phyloP scores from a whole-genome alignment of 2,797 vertebrate species.

The Gymnoscopelus braueri region DNA sequence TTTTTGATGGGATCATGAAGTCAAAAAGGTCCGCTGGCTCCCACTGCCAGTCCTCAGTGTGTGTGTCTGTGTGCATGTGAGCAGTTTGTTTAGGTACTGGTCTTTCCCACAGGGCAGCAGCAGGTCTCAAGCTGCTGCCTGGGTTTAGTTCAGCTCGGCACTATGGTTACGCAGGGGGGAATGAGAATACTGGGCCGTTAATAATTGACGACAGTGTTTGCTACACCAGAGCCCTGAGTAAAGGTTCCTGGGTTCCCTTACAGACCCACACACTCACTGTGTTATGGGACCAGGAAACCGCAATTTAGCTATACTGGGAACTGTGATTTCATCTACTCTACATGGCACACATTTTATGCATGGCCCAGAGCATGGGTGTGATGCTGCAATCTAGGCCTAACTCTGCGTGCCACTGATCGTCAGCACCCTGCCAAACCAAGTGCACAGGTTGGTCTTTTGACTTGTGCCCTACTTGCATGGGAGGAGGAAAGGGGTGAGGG shows the following conservation, averaged over 20 bases:
- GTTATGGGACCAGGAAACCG: constrained; percentile 50
- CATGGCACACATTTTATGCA: constrained; percentile 21
- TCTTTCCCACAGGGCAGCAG: constrained; percentile 56
- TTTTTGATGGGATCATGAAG: constrained; percentile 8
- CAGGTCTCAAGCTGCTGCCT: constrained; percentile 58
- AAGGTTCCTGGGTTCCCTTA: constrained; percentile 62
- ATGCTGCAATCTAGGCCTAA: not conserved
- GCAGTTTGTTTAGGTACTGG: constrained; percentile 27
- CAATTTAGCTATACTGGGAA: constrained; percentile 19
- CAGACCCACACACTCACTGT: constrained; percentile 21
- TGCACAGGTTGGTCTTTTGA: not conserved
- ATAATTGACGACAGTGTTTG: constrained; percentile 80
- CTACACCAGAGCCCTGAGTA: constrained; percentile 50
- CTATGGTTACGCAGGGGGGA: constrained; percentile 73
- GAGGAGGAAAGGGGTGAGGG: not conserved
- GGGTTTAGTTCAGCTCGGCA: constrained; percentile 62
- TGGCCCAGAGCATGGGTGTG: constrained; percentile 10
- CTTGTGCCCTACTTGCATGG: not conserved
- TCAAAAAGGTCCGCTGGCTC: constrained; percentile 46
- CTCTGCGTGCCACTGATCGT: constrained; percentile 17
- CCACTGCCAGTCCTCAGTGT: constrained; percentile 35
- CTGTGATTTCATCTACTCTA: constrained; percentile 31
- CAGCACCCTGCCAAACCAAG: constrained; percentile 1
- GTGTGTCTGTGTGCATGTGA: constrained; percentile 12
- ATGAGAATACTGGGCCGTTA: constrained; percentile 78